Conservation (phyloP, 1,140 invertebrate genomes). For the Hylaeus volcanicus region DNA sequence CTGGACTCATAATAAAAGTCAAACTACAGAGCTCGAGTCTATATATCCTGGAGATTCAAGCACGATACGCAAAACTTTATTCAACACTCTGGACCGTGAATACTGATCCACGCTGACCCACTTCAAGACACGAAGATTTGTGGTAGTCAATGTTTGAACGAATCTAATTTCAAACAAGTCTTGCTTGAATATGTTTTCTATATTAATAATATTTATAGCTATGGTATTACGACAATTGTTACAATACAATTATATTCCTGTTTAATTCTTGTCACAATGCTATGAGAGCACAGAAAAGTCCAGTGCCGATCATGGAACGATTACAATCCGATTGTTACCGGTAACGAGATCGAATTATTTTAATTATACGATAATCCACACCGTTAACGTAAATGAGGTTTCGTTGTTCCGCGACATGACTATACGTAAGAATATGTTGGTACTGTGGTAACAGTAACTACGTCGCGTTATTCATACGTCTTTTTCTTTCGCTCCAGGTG, state of each 20-base stretch:
- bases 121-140: too few species aligned
- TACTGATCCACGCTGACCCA: not conserved
- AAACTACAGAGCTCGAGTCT: not conserved
- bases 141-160: too few species aligned
- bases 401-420: not conserved
- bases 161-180: too few species aligned
- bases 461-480: not conserved
- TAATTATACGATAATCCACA: too few species aligned
- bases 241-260: too few species aligned
- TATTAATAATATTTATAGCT: too few species aligned
- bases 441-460: not conserved
- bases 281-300: too few species aligned
- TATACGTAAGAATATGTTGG: too few species aligned
- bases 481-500: not conserved
- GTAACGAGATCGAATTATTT: not conserved
- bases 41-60: not conserved
- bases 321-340: not conserved
- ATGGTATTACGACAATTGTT: too few species aligned
- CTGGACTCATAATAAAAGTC: too few species aligned
- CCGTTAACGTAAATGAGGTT: not conserved
- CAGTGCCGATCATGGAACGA: not conserved
- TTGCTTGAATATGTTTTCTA: too few species aligned
- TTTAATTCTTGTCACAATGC: not conserved
- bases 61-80: not conserved
- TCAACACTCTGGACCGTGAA: not conserved